These are phyloP conservation scores for Brachionichthys hirsutus DNA, from an alignment of 2,113 vertebrate species.

Conservation along the genomic window DNA sequence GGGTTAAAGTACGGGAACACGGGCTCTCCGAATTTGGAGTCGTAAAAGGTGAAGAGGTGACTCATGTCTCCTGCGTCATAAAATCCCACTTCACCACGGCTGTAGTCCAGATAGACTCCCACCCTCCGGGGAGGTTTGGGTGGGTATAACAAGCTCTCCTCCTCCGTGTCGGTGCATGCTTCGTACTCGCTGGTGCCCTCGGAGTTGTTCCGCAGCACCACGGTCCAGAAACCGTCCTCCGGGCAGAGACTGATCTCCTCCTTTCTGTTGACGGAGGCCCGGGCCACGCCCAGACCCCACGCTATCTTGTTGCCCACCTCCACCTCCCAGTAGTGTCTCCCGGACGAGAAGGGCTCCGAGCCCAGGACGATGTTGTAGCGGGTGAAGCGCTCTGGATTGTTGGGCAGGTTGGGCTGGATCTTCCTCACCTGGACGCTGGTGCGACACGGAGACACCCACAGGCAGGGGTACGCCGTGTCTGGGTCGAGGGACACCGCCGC, in stretches of 20 bases:
- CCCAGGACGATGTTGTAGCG: conserved; percentile 84
- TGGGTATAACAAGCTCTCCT: conserved; percentile 75
- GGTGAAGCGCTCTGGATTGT: conserved; percentile 79
- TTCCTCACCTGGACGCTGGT: conserved; percentile 77
- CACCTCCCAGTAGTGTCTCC: conserved; percentile 87
- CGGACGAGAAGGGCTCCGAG: conserved; percentile 65
- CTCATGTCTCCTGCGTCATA: conserved; percentile 82
- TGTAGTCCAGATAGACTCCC: conserved; percentile 82
- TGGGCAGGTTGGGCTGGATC: conserved; percentile 69
- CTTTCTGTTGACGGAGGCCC: conserved; percentile 77
- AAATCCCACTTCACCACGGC: conserved; percentile 77
- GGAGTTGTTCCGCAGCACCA: conserved; percentile 75
- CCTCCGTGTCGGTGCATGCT: conserved; percentile 77
- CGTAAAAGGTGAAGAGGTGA: conserved; percentile 83
- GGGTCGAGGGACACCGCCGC: conserved; percentile 76
- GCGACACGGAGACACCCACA: conserved; percentile 78
- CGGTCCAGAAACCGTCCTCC: conserved; percentile 82
- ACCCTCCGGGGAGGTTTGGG: conserved; percentile 61
- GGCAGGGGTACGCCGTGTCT: conserved; percentile 82
- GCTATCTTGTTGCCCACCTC: conserved; percentile 83
- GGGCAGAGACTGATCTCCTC: conserved; percentile 83
- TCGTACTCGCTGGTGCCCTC: conserved; percentile 71
- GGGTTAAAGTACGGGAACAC: conserved; percentile 87
- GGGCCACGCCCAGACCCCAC: conserved; percentile 85
- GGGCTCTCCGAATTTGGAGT: conserved; percentile 64